Conservation (phyloP, 2,888 invertebrate species). For the Nomada flava region DNA sequence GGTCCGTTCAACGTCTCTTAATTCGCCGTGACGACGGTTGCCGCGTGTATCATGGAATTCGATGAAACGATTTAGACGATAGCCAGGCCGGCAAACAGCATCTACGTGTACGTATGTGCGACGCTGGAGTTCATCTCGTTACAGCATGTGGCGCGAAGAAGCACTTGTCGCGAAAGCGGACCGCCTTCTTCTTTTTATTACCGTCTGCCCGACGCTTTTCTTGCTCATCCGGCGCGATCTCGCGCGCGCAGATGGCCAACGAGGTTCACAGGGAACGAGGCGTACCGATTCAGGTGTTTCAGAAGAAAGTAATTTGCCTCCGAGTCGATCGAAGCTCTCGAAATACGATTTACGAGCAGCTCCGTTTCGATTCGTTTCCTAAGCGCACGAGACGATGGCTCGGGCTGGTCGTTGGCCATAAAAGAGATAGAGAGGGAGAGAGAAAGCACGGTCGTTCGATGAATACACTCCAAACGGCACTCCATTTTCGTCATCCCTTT, state of each 20-base stretch:
- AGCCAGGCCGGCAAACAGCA: not conserved
- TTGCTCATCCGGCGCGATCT: constrained; percentile 14
- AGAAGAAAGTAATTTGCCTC: no score
- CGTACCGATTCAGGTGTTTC: no score
- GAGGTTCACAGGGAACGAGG: not conserved
- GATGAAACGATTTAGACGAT: constrained; percentile 18
- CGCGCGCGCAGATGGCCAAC: not conserved
- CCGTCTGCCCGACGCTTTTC: constrained; percentile 36
- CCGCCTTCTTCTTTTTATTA: constrained; percentile 17
- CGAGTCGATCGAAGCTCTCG: constrained; percentile 19
- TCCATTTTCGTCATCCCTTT: constrained; percentile 50
- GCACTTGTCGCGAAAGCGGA: constrained; percentile 19
- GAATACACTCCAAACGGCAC: constrained; percentile 30
- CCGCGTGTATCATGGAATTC: not conserved
- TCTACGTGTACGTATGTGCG: not conserved
- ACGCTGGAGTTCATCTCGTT: no score
- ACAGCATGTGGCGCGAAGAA: constrained; percentile 16
- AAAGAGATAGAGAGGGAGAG: constrained; percentile 20
- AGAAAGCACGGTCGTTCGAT: constrained; percentile 52
- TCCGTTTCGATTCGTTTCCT: constrained; percentile 40
- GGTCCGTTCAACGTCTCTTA: constrained; percentile 38
- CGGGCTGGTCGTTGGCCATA: constrained; percentile 29
- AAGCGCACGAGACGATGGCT: constrained; percentile 44
- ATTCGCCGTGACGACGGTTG: constrained; percentile 22
- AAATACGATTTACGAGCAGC: constrained; percentile 36